Percentiles rank a stretch among this genome's conserved stretches.
phyloP scores from a whole-genome alignment of 2,113 vertebrate genomes.

The Stegostoma tigrinum region DNA sequence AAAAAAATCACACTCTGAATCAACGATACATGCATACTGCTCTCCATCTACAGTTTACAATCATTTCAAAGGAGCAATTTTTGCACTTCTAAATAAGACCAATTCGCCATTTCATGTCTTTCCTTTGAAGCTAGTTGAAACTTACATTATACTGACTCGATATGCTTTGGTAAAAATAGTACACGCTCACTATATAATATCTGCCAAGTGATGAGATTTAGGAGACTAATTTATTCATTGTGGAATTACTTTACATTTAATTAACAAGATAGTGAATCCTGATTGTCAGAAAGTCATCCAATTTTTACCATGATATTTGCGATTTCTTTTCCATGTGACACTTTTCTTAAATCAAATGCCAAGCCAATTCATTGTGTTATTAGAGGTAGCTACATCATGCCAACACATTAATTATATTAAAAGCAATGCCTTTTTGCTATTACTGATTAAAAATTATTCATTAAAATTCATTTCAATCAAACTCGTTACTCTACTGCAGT shows the following conservation, averaged over 20 bases:
- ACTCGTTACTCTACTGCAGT: neutral
- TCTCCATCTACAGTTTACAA: neutral
- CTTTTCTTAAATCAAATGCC: constrained; percentile 1
- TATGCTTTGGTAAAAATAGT: constrained; percentile 25
- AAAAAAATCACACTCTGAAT: neutral
- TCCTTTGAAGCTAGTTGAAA: neutral
- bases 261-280: constrained; percentile 21
- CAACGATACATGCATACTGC: neutral
- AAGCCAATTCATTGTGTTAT: neutral
- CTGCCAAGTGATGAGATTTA: constrained; percentile 28
- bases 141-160: constrained; percentile 2
- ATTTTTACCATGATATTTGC: neutral
- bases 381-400: constrained; percentile 25
- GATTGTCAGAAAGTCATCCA: neutral
- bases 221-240: constrained; percentile 32
- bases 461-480: constrained; percentile 12
- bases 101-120: neutral
- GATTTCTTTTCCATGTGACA: constrained; percentile 28
- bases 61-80: neutral
- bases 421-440: constrained; percentile 1
- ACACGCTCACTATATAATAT: neutral
- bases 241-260: constrained; percentile 24
- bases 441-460: neutral
- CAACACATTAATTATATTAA: constrained; percentile 32
- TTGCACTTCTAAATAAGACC: neutral